Evolutionary conservation across 2,113 vertebrate genomes (phyloP).

Genomic region (Larimichthys polyactis): DNA sequence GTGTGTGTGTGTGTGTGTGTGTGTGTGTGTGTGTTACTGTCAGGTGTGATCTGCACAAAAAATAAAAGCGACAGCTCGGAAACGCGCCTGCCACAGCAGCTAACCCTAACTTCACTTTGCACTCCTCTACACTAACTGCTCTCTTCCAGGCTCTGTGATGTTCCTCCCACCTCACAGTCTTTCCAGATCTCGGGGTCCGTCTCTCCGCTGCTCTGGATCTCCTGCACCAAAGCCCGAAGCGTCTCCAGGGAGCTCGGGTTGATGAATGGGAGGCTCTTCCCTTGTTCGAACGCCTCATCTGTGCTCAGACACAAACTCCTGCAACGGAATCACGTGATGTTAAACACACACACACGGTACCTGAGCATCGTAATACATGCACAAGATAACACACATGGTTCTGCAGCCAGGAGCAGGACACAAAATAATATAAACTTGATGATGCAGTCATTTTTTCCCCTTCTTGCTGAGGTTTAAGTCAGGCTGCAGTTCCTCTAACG

Average conservation of each 20-base stretch:
- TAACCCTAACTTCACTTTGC: slow-evolving; percentile 16
- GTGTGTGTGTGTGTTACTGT: slow-evolving; percentile 1
- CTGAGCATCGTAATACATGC: background rate
- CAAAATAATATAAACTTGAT: background rate
- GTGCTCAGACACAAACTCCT: slow-evolving; percentile 81
- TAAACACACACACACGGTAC: background rate
- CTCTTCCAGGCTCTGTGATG: background rate
- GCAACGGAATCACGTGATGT: background rate
- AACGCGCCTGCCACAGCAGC: slow-evolving; percentile 31
- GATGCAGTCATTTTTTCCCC: background rate
- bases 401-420: background rate
- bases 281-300: slow-evolving; percentile 86
- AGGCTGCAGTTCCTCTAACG: no score
- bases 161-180: slow-evolving; percentile 90
- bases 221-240: slow-evolving; percentile 88
- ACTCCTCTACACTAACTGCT: background rate
- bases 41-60: slow-evolving; percentile 29
- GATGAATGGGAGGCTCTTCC: slow-evolving; percentile 86
- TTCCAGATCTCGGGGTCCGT: slow-evolving; percentile 89
- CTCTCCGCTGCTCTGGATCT: slow-evolving; percentile 86
- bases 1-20: slow-evolving; percentile 1
- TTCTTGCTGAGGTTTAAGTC: no score
- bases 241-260: slow-evolving; percentile 87
- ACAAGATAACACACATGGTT: background rate
- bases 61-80: slow-evolving; percentile 53